phyloP scores from a whole-genome alignment of 1,140 invertebrate species.

The Pseudomyrmex gracilis region DNA sequence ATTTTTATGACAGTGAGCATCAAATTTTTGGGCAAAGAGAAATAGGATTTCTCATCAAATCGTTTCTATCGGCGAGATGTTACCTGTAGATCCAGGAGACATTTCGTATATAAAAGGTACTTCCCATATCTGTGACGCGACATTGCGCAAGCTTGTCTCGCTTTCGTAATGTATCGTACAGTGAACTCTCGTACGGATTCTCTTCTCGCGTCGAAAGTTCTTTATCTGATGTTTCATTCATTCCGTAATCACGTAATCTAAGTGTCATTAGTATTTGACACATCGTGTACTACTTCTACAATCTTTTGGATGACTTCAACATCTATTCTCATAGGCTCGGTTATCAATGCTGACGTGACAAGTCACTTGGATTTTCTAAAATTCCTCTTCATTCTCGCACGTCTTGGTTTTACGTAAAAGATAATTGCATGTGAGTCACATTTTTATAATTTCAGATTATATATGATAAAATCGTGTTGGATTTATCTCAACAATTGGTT shows the following conservation, averaged over 20 bases:
- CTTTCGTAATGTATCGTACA: constrained; percentile 56
- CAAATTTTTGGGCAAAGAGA: not conserved
- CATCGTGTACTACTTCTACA: not conserved
- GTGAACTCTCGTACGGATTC: constrained; percentile 36
- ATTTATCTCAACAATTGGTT: too few relatives aligned
- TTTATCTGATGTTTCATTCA: constrained; percentile 40
- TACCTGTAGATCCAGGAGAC: constrained; percentile 9
- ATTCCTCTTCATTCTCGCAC: not conserved
- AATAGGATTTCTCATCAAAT: not conserved
- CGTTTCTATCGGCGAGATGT: not conserved
- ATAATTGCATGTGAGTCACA: constrained; percentile 18
- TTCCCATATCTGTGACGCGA: constrained; percentile 29
- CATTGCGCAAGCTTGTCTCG: constrained; percentile 58
- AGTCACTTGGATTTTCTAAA: not conserved
- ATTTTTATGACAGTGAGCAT: not conserved
- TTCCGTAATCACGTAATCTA: constrained; percentile 17
- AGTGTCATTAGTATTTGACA: not conserved
- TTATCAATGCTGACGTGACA: constrained; percentile 19
- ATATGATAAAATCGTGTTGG: too few relatives aligned
- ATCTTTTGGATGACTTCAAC: not conserved
- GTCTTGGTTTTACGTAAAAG: too few relatives aligned
- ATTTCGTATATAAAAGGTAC: not conserved
- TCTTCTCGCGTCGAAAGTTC: constrained; percentile 8
- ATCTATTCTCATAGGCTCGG: not conserved
- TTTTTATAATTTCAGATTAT: not conserved